Evolutionary conservation across 2,888 invertebrate species (phyloP).

Genomic region (Cloeon dipterum): DNA sequence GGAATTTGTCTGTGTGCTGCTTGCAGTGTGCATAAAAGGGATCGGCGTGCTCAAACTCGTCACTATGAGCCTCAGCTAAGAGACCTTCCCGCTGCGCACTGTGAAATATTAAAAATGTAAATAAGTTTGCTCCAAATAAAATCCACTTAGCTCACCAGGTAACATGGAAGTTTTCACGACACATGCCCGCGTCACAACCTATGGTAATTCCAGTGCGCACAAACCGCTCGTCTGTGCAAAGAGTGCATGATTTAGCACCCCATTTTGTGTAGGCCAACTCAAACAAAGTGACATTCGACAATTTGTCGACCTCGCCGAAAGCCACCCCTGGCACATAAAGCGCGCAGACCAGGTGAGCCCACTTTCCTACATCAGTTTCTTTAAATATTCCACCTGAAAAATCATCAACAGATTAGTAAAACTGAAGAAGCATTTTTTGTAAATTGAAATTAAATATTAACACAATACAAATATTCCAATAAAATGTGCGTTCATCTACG

Average conservation of each 20-base stretch:
- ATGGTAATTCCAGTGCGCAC: conserved; percentile 88
- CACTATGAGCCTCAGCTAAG: conserved; percentile 75
- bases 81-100: conserved; percentile 87
- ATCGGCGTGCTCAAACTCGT: conserved; percentile 79
- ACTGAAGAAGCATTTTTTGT: background rate
- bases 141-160: conserved; percentile 46
- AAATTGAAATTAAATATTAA: conserved; percentile 1
- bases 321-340: conserved; percentile 93
- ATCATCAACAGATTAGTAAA: background rate
- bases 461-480: background rate
- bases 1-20: conserved; percentile 78
- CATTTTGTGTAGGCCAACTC: conserved; percentile 95
- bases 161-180: conserved; percentile 91
- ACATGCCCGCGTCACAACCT: conserved; percentile 96
- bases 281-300: conserved; percentile 81
- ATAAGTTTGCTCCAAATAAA: conserved; percentile 18
- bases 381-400: conserved; percentile 65
- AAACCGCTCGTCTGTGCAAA: conserved; percentile 70
- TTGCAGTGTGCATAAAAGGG: conserved; percentile 95
- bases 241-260: conserved; percentile 78
- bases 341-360: conserved; percentile 96
- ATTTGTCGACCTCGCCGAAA: conserved; percentile 78
- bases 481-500: too few species aligned
- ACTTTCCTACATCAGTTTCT: conserved; percentile 91
- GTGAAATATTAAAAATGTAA: conserved; percentile 21